phyloP scores from a whole-genome alignment of 2,113 vertebrate genomes.

The Indicator maculatus region DNA sequence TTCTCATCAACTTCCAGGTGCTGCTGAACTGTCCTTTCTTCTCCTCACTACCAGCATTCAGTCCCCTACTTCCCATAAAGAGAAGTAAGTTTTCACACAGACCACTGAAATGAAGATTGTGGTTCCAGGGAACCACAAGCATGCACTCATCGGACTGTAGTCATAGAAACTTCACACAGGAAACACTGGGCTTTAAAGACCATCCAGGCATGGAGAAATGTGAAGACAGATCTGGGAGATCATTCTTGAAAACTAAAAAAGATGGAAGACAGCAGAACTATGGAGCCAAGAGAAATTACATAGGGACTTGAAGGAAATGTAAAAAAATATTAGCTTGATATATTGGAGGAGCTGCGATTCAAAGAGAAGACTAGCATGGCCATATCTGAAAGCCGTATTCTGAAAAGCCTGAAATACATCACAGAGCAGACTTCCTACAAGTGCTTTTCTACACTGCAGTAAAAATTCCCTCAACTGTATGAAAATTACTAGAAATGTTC shows the following conservation, averaged over 20 bases:
- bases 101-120: neutral
- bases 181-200: neutral
- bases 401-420: neutral
- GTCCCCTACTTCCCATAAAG: neutral
- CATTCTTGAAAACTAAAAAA: neutral
- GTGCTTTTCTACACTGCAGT: neutral
- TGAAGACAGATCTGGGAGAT: neutral
- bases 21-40: neutral
- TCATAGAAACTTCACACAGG: neutral
- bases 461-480: neutral
- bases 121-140: neutral
- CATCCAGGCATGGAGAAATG: neutral
- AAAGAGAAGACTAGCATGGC: neutral
- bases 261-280: neutral
- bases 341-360: neutral
- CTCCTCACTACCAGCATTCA: neutral
- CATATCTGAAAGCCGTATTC: neutral
- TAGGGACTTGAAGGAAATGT: neutral
- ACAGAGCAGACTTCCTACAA: neutral
- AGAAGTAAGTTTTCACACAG: neutral
- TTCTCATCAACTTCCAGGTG: neutral
- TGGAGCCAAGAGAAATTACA: neutral
- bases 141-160: fast-evolving
- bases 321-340: neutral
- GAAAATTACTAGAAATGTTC: neutral